Evolutionary conservation across 2,888 invertebrate species (phyloP), one percentile per base, ranked within the genome.

Genomic region (Nephrotoma flavescens): DNA sequence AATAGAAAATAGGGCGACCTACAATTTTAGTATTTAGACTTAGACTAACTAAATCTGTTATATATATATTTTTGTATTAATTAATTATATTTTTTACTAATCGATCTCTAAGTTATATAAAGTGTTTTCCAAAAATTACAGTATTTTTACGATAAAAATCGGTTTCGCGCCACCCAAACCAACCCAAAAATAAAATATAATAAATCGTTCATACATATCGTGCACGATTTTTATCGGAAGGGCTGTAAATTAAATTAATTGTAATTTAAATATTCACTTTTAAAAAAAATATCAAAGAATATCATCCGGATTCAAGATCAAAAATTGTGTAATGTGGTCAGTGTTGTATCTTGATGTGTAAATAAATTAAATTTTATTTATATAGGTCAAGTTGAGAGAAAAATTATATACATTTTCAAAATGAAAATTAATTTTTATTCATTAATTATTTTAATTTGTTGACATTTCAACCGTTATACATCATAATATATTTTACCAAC

Each of bases 1-100:
- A 83, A 90, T 12, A 90, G 90, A 87, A 89, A 90, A 86, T 71
- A 71, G 31, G 31, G n/a, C 52, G 6, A 11, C 47, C n/a, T 52
- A 71, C 6, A 44, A 44, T 44, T 44, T 9, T 6, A 44, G 44
- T 44, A 44, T 44, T 9, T 44, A 52, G 5, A 52, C 6, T 4
- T 52, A 52, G 71, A 71, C 71, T 71, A 71, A 71, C 71, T 71
- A 71, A 71, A 71, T 71, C 71, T 71, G 71, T 71, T 71, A 71
- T 71, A 71, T 44, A 44, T 44, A 44, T 71, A 71, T 71, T 71
- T 71, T 71, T 71, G 71, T 71, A 71, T 71, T 71, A 71, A 71
- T 71, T 71, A 71, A 47, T 12, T 47, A 47, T 71, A 71, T 19
- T 71, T 71, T 71, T 71, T 71, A 71, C 71, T 71, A 71, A 71